phyloP scores from a whole-genome alignment of 2,113 vertebrate species.

The Oplegnathus fasciatus region DNA sequence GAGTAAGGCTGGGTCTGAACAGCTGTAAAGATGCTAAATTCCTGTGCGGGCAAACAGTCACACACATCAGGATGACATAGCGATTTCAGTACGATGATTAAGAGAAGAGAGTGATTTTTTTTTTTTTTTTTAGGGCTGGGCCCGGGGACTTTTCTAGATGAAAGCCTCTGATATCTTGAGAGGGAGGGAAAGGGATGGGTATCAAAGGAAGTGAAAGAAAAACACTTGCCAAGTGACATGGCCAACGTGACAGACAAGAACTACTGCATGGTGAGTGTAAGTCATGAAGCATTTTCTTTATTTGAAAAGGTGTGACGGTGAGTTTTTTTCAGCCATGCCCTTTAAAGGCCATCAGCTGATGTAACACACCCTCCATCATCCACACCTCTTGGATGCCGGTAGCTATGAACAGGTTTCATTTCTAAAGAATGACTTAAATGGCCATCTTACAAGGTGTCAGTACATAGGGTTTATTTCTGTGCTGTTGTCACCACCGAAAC shows the following conservation, averaged over 20 bases:
- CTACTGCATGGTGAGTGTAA: slow-evolving; percentile 2
- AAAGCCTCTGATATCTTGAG: background rate
- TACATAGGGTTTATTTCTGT: background rate
- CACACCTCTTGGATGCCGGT: background rate
- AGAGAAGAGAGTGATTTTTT: background rate
- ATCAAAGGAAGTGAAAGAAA: slow-evolving; percentile 42
- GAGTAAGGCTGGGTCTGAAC: background rate
- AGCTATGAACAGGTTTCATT: background rate
- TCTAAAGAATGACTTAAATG: background rate
- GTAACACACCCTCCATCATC: slow-evolving; percentile 13
- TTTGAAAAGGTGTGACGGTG: background rate
- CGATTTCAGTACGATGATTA: slow-evolving; percentile 10
- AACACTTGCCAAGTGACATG: background rate
- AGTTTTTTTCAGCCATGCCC: background rate
- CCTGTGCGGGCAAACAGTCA: background rate
- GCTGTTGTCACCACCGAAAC: background rate
- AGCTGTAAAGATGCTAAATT: background rate
- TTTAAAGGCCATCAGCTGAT: slow-evolving; percentile 22
- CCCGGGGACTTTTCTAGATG: slow-evolving; percentile 44
- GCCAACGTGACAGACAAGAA: slow-evolving; percentile 39
- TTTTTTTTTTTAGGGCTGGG: slow-evolving; percentile 16
- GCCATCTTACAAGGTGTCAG: background rate
- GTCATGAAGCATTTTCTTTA: background rate
- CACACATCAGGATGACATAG: slow-evolving; percentile 7
- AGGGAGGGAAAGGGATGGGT: background rate